Base-by-base conservation (phyloP, 1,140 invertebrate species). In the Cyclargus thomasi region DNA sequence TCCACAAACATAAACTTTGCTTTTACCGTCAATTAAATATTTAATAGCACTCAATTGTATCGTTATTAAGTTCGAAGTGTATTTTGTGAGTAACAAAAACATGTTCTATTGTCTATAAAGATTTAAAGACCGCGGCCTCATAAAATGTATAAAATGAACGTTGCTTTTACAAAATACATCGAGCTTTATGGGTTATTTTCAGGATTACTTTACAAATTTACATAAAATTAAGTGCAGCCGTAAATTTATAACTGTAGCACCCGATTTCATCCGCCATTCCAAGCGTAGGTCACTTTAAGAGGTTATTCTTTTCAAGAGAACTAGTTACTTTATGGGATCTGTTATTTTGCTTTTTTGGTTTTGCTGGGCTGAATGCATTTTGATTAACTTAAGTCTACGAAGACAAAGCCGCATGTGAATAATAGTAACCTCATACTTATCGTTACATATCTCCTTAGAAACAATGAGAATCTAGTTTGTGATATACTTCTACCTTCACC, bases 111-210 rank as follows among this genome's bases (percentile, higher is more conserved):
- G 39, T 47, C 39, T 47, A 47, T 47, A 47, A 47, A 47, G 39
- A 47, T 47, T 47, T 47, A 47, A 47, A 47, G 39, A 47, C 39
- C 39, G 39, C 39, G 39, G 39, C 0, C 14, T 47, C 39, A 47
- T 47, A 47, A 47, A 47, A 47, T 47, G 39, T 47, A 47, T 47
- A 47, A 47, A 47, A 47, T 47, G 39, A 47, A 47, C 39, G 39
- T 47, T 47, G 39, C 39, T 47, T 47, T 47, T 47, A 47, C 39
- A 47, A 47, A 47, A 47, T 47, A 47, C 39, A 47, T 47, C 39
- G 6, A 47, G 39, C 14, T 47, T 47, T 47, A 47, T 47, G 39
- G 39, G 39, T 8, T 16, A 47, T 47, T 47, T 47, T 47, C 8
- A 16, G 39, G 39, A 47, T 47, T 47, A 47, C 39, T 47, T 47